These are phyloP conservation scores for Condylura cristata DNA, from an alignment of 2,113 vertebrate species.

Conservation along the genomic window DNA sequence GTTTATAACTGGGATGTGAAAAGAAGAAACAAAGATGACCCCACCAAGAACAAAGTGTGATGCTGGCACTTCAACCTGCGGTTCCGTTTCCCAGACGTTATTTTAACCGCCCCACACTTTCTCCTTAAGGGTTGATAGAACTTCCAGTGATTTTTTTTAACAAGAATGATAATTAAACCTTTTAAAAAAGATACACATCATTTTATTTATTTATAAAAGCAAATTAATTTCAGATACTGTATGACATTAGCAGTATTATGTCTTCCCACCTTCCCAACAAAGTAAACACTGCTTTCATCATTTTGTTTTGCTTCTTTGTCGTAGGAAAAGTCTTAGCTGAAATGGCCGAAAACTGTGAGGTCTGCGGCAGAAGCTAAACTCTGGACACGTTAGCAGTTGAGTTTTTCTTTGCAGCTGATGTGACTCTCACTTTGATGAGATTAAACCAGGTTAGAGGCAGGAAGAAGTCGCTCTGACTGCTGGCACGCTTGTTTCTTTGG, in stretches of 20 bases:
- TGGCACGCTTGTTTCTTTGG: no score
- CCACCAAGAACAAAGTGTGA: constrained; percentile 93
- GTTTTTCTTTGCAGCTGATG: constrained; percentile 52
- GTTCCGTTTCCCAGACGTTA: constrained; percentile 90
- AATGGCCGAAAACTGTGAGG: constrained; percentile 58
- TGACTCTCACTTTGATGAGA: constrained; percentile 22
- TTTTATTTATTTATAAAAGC: constrained; percentile 85
- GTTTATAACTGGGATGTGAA: constrained; percentile 99
- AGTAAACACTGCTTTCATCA: constrained; percentile 43
- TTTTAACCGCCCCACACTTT: constrained; percentile 88
- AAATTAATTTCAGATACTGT: constrained; percentile 66
- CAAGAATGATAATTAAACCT: constrained; percentile 74
- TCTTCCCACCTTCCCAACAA: constrained; percentile 59
- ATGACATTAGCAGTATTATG: constrained; percentile 52
- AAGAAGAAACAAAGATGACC: constrained; percentile 96
- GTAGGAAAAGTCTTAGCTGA: constrained; percentile 46
- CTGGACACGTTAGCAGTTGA: not conserved
- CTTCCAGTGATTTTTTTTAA: constrained; percentile 75
- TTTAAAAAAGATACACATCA: constrained; percentile 70
- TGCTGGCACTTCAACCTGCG: constrained; percentile 84
- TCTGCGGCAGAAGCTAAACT: constrained; percentile 35
- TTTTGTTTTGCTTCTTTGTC: constrained; percentile 46
- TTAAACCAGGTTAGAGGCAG: not conserved
- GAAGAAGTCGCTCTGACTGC: constrained; percentile 32
- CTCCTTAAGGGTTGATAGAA: constrained; percentile 81